Percentiles rank a stretch among this genome's conserved stretches.
Evolutionary conservation across 1,140 invertebrate genomes (phyloP).

Genomic region (Drosophila sulfurigaster): DNA sequence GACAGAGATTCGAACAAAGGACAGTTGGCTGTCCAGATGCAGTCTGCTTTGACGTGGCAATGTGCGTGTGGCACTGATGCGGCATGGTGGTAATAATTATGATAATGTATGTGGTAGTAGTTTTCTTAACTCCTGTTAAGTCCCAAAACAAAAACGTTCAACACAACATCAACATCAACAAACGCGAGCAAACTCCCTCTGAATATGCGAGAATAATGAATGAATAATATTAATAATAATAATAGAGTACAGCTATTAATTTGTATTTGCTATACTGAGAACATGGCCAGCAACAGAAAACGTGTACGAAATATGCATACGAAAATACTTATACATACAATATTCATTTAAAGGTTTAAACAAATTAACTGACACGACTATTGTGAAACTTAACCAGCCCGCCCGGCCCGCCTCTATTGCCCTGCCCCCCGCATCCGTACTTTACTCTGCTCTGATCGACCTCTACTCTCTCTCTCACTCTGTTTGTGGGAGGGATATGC

Average conservation of each 20-base stretch:
- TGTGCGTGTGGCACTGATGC: conserved; percentile 73
- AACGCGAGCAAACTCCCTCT: conserved; percentile 38
- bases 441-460: background rate
- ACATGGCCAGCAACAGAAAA: conserved; percentile 44
- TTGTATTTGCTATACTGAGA: conserved; percentile 68
- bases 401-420: conserved; percentile 19
- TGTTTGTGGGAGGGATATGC: background rate
- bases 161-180: conserved; percentile 47
- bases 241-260: conserved; percentile 52
- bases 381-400: conserved; percentile 27
- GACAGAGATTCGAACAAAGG: conserved; percentile 90
- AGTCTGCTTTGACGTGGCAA: conserved; percentile 90
- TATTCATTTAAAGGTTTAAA: conserved; percentile 46
- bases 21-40: conserved; percentile 90
- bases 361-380: conserved; percentile 29
- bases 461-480: conserved; percentile 1
- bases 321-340: conserved; percentile 50
- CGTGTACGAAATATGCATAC: conserved; percentile 66
- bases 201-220: conserved; percentile 62
- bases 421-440: background rate
- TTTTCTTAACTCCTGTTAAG: conserved; percentile 83
- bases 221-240: conserved; percentile 47
- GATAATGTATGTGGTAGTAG: conserved; percentile 80
- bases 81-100: conserved; percentile 75
- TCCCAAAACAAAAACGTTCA: conserved; percentile 44